Percentiles rank a stretch among this genome's conserved stretches.
These are phyloP conservation scores for Thamnophis sirtalis DNA, from an alignment of 2,113 vertebrate species.

Conservation along the genomic window DNA sequence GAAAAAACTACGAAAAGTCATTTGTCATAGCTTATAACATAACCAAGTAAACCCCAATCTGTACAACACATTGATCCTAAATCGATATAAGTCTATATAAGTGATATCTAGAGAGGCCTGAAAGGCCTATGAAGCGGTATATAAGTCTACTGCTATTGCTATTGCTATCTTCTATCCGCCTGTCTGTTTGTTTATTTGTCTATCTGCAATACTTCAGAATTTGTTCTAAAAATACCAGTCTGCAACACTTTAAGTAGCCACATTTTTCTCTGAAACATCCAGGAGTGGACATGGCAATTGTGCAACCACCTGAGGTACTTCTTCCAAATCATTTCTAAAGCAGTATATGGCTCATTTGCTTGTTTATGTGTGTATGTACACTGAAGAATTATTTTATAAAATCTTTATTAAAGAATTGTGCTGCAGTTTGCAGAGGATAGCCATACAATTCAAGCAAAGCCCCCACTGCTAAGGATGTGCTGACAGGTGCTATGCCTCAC, in stretches of 20 bases:
- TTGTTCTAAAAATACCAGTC: background rate
- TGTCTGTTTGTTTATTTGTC: background rate
- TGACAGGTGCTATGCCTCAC: background rate
- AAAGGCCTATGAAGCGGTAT: too few relatives aligned
- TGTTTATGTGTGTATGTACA: background rate
- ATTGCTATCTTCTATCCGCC: background rate
- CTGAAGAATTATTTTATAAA: background rate
- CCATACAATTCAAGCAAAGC: background rate
- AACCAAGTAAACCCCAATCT: background rate
- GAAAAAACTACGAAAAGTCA: constrained; percentile 7
- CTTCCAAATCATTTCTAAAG: background rate
- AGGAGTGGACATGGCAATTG: background rate
- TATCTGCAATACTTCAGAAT: background rate
- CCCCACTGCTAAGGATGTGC: background rate
- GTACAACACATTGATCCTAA: background rate
- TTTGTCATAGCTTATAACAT: background rate
- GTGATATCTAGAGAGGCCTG: too few relatives aligned
- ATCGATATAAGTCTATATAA: background rate
- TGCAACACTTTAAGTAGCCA: background rate
- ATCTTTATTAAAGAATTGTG: background rate
- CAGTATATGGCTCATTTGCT: background rate
- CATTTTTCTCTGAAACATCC: background rate
- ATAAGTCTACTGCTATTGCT: too few relatives aligned
- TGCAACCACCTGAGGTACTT: background rate
- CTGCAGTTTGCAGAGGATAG: background rate